phyloP scores from a whole-genome alignment of 2,113 vertebrate genomes.

The Ciconia boyciana region DNA sequence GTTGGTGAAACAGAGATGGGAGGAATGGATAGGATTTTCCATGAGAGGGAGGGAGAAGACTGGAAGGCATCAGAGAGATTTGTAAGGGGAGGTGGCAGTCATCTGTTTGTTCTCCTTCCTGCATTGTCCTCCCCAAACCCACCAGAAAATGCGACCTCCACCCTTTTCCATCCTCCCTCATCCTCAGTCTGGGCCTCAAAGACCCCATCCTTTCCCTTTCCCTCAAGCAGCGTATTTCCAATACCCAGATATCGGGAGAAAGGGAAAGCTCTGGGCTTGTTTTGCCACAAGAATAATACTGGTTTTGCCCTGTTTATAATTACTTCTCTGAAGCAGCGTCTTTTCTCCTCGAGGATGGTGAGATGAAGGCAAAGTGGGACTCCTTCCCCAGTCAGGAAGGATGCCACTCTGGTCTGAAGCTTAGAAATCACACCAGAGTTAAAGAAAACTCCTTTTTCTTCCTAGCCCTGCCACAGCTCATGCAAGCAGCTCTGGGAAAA shows the following conservation, averaged over 20 bases:
- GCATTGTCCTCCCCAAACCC: not conserved
- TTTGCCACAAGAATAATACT: not conserved
- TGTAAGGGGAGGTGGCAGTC: not conserved
- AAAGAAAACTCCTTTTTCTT: not conserved
- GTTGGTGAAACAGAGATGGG: not conserved
- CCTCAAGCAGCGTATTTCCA: not conserved
- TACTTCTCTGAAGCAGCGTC: not conserved
- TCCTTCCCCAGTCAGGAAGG: not conserved
- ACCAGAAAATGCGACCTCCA: not conserved
- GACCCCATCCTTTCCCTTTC: not conserved
- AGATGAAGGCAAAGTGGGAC: not conserved
- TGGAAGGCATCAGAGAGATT: not conserved
- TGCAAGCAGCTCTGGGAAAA: not conserved
- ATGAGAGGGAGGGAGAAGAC: not conserved
- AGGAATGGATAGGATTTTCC: not conserved
- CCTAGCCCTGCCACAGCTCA: not conserved
- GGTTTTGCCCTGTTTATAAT: not conserved
- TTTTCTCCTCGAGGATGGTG: not conserved
- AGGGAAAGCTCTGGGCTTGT: not conserved
- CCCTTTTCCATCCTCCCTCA: not conserved
- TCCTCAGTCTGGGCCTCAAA: not conserved
- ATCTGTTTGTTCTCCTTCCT: not conserved
- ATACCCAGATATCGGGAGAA: not conserved
- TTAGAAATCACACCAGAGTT: not conserved
- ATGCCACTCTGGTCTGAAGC: not conserved